Evolutionary conservation across 2,888 invertebrate genomes (phyloP).

Genomic region (Minunthozetes semirufus): DNA sequence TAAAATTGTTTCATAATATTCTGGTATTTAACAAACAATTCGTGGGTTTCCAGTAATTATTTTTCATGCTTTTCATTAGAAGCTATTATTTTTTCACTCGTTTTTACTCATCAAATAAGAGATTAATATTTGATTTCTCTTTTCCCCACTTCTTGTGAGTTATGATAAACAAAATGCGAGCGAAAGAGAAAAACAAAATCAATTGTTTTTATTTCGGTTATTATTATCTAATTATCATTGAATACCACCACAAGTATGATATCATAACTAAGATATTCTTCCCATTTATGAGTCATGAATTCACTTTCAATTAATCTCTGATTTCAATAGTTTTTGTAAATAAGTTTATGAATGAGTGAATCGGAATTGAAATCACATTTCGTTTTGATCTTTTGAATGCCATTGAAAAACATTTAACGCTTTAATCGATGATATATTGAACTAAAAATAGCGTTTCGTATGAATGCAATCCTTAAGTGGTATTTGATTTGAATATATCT

Average conservation of each 20-base stretch:
- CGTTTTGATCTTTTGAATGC: background rate
- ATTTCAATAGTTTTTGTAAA: background rate
- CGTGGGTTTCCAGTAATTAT: background rate
- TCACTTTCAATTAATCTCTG: background rate
- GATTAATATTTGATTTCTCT: background rate
- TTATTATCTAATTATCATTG: background rate
- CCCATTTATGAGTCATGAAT: background rate
- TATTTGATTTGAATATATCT: background rate
- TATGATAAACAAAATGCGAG: background rate
- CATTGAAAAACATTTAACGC: constrained; percentile 14
- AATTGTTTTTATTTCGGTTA: background rate
- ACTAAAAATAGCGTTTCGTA: constrained; percentile 5
- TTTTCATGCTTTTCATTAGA: background rate
- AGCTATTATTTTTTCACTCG: background rate
- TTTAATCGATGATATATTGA: constrained; percentile 10
- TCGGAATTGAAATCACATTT: background rate
- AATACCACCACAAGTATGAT: background rate
- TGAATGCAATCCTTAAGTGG: background rate
- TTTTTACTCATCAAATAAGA: background rate
- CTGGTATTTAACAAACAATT: background rate
- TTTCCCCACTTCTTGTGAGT: background rate
- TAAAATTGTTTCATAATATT: background rate
- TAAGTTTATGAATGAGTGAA: background rate
- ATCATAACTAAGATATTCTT: background rate
- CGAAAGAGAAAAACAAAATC: background rate